phyloP scores from a whole-genome alignment of 2,113 vertebrate genomes.

The Trichechus manatus region DNA sequence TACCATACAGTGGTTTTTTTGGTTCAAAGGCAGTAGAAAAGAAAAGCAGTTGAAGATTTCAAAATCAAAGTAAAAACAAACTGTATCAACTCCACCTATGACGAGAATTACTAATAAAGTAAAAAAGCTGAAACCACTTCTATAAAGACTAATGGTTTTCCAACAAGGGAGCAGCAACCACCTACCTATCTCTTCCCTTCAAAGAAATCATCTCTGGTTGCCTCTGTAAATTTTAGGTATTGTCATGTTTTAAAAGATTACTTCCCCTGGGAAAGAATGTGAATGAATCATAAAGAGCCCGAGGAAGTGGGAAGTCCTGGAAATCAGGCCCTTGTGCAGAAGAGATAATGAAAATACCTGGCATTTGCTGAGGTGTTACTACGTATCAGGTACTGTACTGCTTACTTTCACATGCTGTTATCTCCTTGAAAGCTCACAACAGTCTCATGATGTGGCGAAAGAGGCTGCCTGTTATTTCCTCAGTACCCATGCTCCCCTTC shows the following conservation, averaged over 20 bases:
- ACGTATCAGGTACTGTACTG: not conserved
- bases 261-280: not conserved
- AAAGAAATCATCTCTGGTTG: not conserved
- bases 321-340: not conserved
- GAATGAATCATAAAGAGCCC: not conserved
- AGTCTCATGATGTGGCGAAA: not conserved
- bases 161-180: not conserved
- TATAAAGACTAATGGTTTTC: not conserved
- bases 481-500: not conserved
- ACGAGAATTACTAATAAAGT: constrained; percentile 2
- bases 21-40: constrained; percentile 47
- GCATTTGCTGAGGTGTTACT: not conserved
- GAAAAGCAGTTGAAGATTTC: constrained; percentile 30
- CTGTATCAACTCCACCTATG: not conserved
- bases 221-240: not conserved
- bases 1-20: constrained; percentile 8
- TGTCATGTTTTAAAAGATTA: not conserved
- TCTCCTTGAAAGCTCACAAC: not conserved
- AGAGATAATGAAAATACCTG: not conserved
- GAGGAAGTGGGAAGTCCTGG: not conserved
- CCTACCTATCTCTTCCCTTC: not conserved
- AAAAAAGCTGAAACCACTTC: constrained; percentile 6
- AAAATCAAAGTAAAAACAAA: constrained; percentile 22
- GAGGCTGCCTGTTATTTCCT: not conserved
- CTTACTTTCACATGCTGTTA: not conserved